Evolutionary conservation across 1,140 invertebrate genomes (phyloP), one percentile per base, ranked within the genome.

Genomic region (Neuroterus valhalla): DNA sequence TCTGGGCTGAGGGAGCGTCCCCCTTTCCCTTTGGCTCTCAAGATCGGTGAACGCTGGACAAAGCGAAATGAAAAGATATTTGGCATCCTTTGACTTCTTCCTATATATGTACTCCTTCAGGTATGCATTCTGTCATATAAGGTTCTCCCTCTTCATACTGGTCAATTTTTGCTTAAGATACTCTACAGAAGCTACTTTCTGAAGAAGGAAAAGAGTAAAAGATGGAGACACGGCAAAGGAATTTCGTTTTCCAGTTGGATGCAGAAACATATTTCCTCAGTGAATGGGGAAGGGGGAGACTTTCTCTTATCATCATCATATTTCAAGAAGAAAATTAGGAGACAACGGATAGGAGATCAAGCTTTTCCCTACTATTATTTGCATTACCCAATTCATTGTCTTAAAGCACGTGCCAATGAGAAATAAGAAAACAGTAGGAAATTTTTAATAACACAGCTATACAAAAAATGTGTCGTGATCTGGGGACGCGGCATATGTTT

Each of bases 1-100:
- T 62, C 55, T 62, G 21, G 15, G 31, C 23, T 14, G 31, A 26
- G 23, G 14, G 55, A 26, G 31, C 5, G 6, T 17, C 5, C 46
- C 15, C 46, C 17, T 19, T 48, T 48, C 21, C 26, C 55, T 62
- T 23, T 62, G 55, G 55, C 55, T 26, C 23, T 62, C 31, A n/a
- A 26, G 55, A 31, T 21, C 52, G 52, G 12, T 26, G 75, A 73
- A 79, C 71, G 76, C 73, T 72, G 81, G 83, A 88, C 86, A 89
- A 89, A 88, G 86, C 83, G 79, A 89, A 88, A 89, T 89, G 88
- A 90, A 88, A 89, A 89, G 88, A 89, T 89, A 84, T 83, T 83
- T 89, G 76, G 86, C 80, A 86, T 90, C 84, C 85, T 86, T 89
- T 83, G 81, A 84, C 81, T 83, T 72, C 77, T 81, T 84, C 79